Evolutionary conservation across 2,797 vertebrate species (phyloP).

Genomic region (Melanotaenia nigrans): DNA sequence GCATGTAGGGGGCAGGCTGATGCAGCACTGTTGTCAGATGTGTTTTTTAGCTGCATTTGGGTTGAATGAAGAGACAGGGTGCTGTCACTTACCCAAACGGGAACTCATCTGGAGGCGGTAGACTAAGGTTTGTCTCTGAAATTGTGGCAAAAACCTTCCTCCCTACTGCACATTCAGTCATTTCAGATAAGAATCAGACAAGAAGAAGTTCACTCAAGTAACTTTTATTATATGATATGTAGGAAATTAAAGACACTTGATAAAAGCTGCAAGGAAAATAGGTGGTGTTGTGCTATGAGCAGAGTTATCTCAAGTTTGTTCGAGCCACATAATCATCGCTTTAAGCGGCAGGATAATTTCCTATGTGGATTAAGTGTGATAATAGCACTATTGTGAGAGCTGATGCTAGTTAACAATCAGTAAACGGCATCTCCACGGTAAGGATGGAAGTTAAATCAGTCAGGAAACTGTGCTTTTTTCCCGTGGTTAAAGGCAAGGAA

Average conservation of each 20-base stretch:
- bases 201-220: background rate
- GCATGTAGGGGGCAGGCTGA: conserved; percentile 24
- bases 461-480: conserved; percentile 3
- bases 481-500: conserved; percentile 2
- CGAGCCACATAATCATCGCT: background rate
- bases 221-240: background rate
- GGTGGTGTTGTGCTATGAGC: background rate
- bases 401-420: conserved; percentile 6
- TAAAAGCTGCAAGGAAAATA: background rate
- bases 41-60: conserved; percentile 27
- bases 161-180: background rate
- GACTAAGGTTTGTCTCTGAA: conserved; percentile 8
- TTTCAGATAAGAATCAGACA: conserved; percentile 10
- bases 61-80: conserved; percentile 24
- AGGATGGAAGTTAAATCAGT: background rate
- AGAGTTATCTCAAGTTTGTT: conserved; percentile 1
- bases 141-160: conserved; percentile 11
- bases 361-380: conserved; percentile 9
- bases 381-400: conserved; percentile 1
- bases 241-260: background rate
- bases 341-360: background rate
- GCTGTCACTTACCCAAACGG: conserved; percentile 11
- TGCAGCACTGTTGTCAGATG: conserved; percentile 13
- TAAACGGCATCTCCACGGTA: background rate
- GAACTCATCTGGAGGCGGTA: conserved; percentile 7